Conservation (phyloP, 2,888 invertebrate species). For the Drosophila acutilabella region DNA sequence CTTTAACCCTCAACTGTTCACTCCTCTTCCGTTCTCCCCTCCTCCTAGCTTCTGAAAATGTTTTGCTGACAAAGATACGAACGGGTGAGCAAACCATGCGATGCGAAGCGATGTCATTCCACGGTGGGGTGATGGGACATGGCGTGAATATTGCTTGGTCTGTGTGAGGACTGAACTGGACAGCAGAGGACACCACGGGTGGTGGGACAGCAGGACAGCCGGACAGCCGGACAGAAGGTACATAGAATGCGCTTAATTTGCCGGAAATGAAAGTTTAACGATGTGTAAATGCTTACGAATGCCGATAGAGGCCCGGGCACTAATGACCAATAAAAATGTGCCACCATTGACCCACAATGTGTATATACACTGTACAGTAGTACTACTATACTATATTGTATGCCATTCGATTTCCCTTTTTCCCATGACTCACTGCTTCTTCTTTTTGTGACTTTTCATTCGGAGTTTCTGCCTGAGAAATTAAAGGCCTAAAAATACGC, state of each 20-base stretch:
- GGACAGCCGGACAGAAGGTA: constrained; percentile 39
- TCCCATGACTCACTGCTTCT: constrained; percentile 21
- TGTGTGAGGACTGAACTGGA: neutral
- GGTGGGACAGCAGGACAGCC: constrained; percentile 11
- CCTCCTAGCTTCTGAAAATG: constrained; percentile 8
- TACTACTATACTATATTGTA: constrained; percentile 4
- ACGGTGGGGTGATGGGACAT: constrained; percentile 10
- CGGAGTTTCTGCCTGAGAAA: constrained; percentile 66
- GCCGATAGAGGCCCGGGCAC: constrained; percentile 73
- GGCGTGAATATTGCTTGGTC: constrained; percentile 27
- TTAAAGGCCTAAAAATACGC: constrained; percentile 52
- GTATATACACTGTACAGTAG: neutral
- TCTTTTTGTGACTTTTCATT: constrained; percentile 65
- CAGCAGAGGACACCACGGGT: neutral
- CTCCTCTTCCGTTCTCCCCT: neutral
- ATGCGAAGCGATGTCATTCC: neutral
- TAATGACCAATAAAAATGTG: constrained; percentile 80
- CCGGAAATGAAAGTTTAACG: constrained; percentile 81
- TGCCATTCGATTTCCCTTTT: constrained; percentile 5
- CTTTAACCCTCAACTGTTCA: neutral
- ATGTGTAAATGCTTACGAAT: constrained; percentile 81
- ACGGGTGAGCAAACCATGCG: constrained; percentile 44
- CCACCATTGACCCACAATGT: constrained; percentile 47
- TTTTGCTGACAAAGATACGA: constrained; percentile 70
- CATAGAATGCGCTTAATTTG: constrained; percentile 80